phyloP scores from a whole-genome alignment of 2,113 vertebrate genomes.

The Cyanoderma ruficeps region DNA sequence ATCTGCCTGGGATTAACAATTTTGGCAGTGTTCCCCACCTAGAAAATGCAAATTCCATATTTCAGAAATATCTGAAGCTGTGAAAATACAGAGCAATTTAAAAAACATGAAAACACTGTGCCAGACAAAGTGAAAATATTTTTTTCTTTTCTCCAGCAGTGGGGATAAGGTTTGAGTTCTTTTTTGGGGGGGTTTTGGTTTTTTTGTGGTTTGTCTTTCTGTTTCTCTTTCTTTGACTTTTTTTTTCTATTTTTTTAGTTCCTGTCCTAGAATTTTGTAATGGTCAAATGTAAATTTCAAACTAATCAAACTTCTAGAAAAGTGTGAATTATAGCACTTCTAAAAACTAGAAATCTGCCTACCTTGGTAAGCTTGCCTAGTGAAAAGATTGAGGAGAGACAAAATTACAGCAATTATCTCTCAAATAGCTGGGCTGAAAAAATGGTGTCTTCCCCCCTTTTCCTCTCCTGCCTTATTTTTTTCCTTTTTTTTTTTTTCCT shows the following conservation, averaged over 20 bases:
- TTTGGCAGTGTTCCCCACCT: constrained; percentile 56
- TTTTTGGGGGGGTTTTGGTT: neutral
- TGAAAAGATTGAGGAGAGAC: constrained; percentile 17
- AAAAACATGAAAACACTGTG: constrained; percentile 3
- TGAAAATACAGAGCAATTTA: constrained; percentile 35
- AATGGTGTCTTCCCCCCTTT: neutral
- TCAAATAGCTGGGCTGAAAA: constrained; percentile 2
- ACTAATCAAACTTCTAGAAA: neutral
- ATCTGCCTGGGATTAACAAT: constrained; percentile 66
- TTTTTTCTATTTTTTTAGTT: neutral
- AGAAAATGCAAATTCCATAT: constrained; percentile 51
- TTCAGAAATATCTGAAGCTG: constrained; percentile 57
- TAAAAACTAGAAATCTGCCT: neutral
- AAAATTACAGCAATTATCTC: constrained; percentile 38
- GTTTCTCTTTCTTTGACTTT: neutral
- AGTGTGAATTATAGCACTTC: neutral
- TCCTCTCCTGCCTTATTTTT: neutral
- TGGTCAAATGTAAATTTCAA: constrained; percentile 25
- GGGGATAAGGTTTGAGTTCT: neutral
- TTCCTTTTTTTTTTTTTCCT: too few species aligned
- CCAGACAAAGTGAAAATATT: neutral
- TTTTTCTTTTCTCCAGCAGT: neutral
- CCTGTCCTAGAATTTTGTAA: neutral
- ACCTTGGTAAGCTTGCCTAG: neutral
- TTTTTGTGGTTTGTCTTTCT: neutral